Percentiles rank a stretch among this genome's conserved stretches.
phyloP scores from a whole-genome alignment of 2,888 invertebrate species.

The Pimpla rufipes region DNA sequence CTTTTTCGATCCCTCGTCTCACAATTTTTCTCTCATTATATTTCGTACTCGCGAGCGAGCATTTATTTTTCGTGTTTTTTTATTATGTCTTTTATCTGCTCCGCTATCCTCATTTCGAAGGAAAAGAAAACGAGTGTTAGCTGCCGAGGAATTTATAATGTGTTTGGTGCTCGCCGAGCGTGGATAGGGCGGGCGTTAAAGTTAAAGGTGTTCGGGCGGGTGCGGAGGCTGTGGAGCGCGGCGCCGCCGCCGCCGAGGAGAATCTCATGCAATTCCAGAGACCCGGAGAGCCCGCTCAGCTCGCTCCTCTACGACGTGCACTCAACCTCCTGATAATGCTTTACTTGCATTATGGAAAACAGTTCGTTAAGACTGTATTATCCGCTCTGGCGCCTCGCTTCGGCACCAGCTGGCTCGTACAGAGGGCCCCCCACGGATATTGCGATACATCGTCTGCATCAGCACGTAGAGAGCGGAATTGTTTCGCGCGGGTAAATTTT shows the following conservation, averaged over 20 bases:
- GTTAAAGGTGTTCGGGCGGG: slow-evolving; percentile 72
- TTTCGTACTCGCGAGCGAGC: not conserved
- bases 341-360: slow-evolving; percentile 81
- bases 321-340: slow-evolving; percentile 79
- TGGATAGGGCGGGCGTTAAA: slow-evolving; percentile 74
- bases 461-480: slow-evolving; percentile 10
- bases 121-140: slow-evolving; percentile 7
- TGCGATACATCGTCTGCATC: slow-evolving; percentile 33
- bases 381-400: slow-evolving; percentile 46
- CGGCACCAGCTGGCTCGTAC: slow-evolving; percentile 26
- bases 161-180: slow-evolving; percentile 56
- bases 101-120: slow-evolving; percentile 26
- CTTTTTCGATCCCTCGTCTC: not conserved
- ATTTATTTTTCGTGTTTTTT: not conserved
- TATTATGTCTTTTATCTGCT: slow-evolving; percentile 11
- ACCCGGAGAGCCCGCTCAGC: not conserved
- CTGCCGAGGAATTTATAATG: slow-evolving; percentile 74
- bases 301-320: slow-evolving; percentile 63
- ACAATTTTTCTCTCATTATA: slow-evolving; percentile 35
- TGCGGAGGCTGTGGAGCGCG: not conserved
- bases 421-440: slow-evolving; percentile 17
- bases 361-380: slow-evolving; percentile 80
- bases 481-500: slow-evolving; percentile 19
- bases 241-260: not conserved
- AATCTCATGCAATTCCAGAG: slow-evolving; percentile 41